A percentile compares a stretch with the other conserved stretches of the same genome.
These are phyloP conservation scores for Diorhabda sublineata DNA, from an alignment of 1,140 invertebrate genomes.

Conservation along the genomic window DNA sequence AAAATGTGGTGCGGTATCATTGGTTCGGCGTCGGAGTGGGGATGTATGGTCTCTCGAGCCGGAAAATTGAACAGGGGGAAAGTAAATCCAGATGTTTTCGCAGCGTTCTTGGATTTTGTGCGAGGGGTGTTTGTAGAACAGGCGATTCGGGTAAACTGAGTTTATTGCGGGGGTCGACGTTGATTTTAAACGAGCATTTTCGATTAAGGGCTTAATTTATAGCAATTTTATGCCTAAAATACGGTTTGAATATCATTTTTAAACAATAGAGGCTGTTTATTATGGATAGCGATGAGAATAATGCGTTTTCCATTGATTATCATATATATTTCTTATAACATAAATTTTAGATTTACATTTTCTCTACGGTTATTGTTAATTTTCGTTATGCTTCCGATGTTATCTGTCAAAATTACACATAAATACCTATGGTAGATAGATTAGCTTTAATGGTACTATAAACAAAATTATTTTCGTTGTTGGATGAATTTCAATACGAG, in stretches of 20 bases:
- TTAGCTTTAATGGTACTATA: too few relatives aligned
- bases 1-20: slow-evolving; percentile 24
- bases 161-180: neutral
- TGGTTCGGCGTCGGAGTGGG: slow-evolving; percentile 24
- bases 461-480: too few relatives aligned
- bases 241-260: neutral
- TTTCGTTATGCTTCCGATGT: too few relatives aligned
- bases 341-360: too few relatives aligned
- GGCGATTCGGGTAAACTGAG: neutral
- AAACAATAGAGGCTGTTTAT: too few relatives aligned
- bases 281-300: too few relatives aligned
- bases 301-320: too few relatives aligned
- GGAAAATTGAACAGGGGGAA: slow-evolving; percentile 28
- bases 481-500: too few relatives aligned
- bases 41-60: slow-evolving; percentile 12
- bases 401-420: too few relatives aligned
- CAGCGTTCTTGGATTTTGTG: slow-evolving; percentile 14
- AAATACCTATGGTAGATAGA: too few relatives aligned
- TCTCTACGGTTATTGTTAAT: too few relatives aligned
- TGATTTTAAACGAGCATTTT: slow-evolving; percentile 2
- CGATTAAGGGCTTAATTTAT: slow-evolving; percentile 1
- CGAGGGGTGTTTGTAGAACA: neutral
- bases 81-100: slow-evolving; percentile 19
- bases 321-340: too few relatives aligned
- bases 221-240: neutral